A percentile compares a stretch with the other conserved stretches of the same genome.
Evolutionary conservation across 2,888 invertebrate genomes (phyloP).

Genomic region (Agrotis clavis): DNA sequence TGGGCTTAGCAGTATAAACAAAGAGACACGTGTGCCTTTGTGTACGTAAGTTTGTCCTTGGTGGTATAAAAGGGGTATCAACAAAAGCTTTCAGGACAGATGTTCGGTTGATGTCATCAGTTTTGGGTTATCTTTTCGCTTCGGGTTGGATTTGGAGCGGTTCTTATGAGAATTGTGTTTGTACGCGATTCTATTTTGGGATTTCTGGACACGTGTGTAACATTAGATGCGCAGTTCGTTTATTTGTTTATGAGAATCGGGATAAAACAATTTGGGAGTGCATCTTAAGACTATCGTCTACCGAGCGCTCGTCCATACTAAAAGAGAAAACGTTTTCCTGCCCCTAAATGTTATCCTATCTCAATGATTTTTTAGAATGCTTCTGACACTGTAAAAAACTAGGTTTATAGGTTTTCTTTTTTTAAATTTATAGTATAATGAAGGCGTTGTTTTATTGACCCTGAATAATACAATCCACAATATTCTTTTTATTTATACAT

Average conservation of each 20-base stretch:
- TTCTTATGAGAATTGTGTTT: constrained; percentile 37
- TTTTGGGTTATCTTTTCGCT: constrained; percentile 53
- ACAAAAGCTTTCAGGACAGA: constrained; percentile 59
- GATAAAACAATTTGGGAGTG: too few relatives aligned
- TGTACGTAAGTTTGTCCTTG: constrained; percentile 62
- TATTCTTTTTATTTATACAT: too few relatives aligned
- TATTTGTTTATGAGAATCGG: background rate
- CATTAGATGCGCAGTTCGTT: constrained; percentile 6
- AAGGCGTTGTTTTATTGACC: too few relatives aligned
- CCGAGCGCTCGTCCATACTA: too few relatives aligned
- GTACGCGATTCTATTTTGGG: constrained; percentile 44
- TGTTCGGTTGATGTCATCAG: constrained; percentile 57
- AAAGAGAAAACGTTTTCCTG: too few relatives aligned
- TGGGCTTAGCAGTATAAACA: constrained; percentile 79
- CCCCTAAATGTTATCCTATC: too few relatives aligned
- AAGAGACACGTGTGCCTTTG: constrained; percentile 66
- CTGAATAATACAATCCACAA: too few relatives aligned
- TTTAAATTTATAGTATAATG: too few relatives aligned
- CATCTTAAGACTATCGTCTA: too few relatives aligned
- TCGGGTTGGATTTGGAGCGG: constrained; percentile 12
- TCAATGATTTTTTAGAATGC: too few relatives aligned
- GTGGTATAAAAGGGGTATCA: constrained; percentile 55
- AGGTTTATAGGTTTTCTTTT: too few relatives aligned
- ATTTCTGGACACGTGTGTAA: constrained; percentile 33
- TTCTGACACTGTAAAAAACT: too few relatives aligned